Conservation (phyloP, 1,140 invertebrate genomes). For the Drosophila sturtevanti region DNA sequence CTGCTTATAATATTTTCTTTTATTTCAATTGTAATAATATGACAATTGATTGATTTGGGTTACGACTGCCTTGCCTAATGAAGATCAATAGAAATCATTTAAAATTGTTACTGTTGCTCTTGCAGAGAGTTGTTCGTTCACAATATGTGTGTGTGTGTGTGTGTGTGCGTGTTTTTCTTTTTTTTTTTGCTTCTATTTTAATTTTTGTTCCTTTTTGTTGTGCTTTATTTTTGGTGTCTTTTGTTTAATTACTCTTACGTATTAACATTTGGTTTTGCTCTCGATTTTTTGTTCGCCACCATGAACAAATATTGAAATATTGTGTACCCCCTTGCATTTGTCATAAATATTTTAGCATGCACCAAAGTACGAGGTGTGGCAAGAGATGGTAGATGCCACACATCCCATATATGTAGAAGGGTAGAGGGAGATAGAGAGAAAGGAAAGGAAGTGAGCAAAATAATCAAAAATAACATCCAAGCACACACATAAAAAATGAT, state of each 20-base stretch:
- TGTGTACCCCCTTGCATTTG: conserved; percentile 51
- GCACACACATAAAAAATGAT: conserved; percentile 54
- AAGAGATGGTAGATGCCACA: not conserved
- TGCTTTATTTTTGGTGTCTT: conserved; percentile 2
- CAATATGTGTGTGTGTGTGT: not conserved
- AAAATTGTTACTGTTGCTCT: conserved; percentile 14
- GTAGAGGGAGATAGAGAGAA: not conserved
- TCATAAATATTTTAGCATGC: conserved; percentile 76
- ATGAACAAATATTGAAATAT: conserved; percentile 70
- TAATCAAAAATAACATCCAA: conserved; percentile 60
- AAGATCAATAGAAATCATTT: conserved; percentile 57
- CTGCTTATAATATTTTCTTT: conserved; percentile 27
- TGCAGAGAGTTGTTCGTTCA: conserved; percentile 5
- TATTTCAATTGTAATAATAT: conserved; percentile 20
- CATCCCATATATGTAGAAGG: not conserved
- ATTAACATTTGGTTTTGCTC: conserved; percentile 32
- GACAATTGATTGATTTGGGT: conserved; percentile 52
- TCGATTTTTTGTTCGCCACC: conserved; percentile 20
- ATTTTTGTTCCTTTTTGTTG: no score
- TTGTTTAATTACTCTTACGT: conserved; percentile 70
- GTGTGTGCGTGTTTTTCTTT: not conserved
- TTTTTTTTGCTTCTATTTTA: not conserved
- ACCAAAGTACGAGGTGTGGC: not conserved
- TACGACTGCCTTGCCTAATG: conserved; percentile 38
- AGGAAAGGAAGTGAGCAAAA: conserved; percentile 38